These are phyloP conservation scores for Pterobdella sp. DNA, from an alignment of 2,888 invertebrate genomes.

Conservation along the genomic window DNA sequence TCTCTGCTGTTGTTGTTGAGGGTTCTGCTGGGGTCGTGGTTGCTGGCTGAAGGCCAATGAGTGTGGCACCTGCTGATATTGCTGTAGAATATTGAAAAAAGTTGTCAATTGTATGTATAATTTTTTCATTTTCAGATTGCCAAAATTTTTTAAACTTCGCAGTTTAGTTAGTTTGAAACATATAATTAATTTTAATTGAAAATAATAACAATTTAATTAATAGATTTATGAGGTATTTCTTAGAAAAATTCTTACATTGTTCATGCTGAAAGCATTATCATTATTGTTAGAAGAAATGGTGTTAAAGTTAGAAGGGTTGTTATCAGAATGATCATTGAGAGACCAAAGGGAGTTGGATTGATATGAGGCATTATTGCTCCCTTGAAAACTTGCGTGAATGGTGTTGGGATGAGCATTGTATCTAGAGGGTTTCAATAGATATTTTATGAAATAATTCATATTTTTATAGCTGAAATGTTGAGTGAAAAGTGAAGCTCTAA, in stretches of 20 bases:
- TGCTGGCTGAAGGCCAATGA: conserved; percentile 1
- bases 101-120: too few relatives aligned
- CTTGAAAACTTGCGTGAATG: background rate
- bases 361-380: background rate
- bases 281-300: background rate
- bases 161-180: too few relatives aligned
- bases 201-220: too few relatives aligned
- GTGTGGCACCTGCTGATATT: conserved; percentile 4
- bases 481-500: too few relatives aligned
- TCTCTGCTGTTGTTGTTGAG: conserved; percentile 51
- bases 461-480: too few relatives aligned
- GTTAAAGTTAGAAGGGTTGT: background rate
- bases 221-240: too few relatives aligned
- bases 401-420: conserved; percentile 10
- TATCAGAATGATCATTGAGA: background rate
- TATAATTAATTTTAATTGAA: too few relatives aligned
- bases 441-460: too few relatives aligned
- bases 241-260: too few relatives aligned
- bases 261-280: background rate
- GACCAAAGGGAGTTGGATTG: conserved; percentile 5
- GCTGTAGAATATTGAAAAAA: background rate
- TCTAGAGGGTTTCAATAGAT: too few relatives aligned
- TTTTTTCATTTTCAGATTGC: too few relatives aligned
- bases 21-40: conserved; percentile 18
- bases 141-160: too few relatives aligned